phyloP scores from a whole-genome alignment of 2,113 vertebrate genomes.

The Sitta europaea region DNA sequence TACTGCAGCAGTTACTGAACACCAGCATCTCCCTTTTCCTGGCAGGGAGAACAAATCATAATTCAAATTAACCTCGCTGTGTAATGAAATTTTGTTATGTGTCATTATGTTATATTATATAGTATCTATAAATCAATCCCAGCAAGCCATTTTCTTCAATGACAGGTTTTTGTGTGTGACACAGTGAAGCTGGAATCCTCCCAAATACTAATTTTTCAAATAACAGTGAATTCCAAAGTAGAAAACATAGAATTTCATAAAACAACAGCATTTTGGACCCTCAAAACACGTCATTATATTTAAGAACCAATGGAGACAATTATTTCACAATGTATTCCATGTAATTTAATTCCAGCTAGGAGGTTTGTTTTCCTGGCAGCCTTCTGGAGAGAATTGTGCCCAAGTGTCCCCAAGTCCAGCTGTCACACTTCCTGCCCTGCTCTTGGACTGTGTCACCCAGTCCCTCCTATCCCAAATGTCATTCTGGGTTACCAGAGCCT shows the following conservation, averaged over 20 bases:
- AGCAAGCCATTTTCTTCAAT: neutral
- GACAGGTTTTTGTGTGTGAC: neutral
- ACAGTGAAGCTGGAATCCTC: neutral
- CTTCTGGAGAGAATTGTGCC: neutral
- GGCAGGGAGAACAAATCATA: slow-evolving; percentile 16
- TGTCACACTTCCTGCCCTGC: neutral
- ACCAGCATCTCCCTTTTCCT: neutral
- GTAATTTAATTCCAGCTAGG: neutral
- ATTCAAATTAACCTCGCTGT: slow-evolving; percentile 44
- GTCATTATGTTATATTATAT: neutral
- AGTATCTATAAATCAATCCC: slow-evolving; percentile 20
- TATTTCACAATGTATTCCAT: neutral
- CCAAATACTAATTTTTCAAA: neutral
- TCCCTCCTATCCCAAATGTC: fast-evolving
- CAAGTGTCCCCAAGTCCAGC: neutral
- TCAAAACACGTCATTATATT: neutral
- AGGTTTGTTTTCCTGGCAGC: neutral
- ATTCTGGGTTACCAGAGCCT: neutral
- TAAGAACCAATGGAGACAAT: neutral
- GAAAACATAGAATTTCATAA: neutral
- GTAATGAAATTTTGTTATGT: slow-evolving; percentile 18
- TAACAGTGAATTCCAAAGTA: neutral
- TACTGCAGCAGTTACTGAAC: neutral
- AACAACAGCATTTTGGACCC: neutral
- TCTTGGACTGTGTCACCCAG: fast-evolving